phyloP scores from a whole-genome alignment of 2,113 vertebrate species.

The Bubo bubo region DNA sequence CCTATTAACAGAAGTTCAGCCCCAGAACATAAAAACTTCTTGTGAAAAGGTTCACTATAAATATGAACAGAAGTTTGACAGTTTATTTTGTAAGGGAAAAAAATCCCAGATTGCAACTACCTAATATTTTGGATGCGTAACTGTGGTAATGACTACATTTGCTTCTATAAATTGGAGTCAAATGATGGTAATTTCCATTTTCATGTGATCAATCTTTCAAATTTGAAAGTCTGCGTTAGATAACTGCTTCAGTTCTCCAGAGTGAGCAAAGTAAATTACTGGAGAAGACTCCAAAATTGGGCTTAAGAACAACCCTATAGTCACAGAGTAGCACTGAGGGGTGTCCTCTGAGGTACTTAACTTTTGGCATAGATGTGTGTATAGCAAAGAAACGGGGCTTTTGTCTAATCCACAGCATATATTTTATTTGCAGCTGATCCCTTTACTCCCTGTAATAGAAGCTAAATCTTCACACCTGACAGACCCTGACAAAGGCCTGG shows the following conservation, averaged over 20 bases:
- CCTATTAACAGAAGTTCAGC: background rate
- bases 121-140: background rate
- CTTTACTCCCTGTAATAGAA: constrained; percentile 51
- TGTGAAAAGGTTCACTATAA: background rate
- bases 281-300: background rate
- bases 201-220: background rate
- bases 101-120: background rate
- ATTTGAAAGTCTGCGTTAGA: background rate
- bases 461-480: constrained; percentile 64
- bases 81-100: background rate
- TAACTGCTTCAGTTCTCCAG: background rate
- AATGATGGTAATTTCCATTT: constrained; percentile 11
- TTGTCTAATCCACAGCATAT: constrained; percentile 34
- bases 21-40: background rate
- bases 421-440: constrained; percentile 60
- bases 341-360: background rate
- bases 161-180: background rate
- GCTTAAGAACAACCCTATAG: background rate
- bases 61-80: background rate
- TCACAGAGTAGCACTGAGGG: background rate
- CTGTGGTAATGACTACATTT: background rate
- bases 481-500: background rate
- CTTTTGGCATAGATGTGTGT: constrained; percentile 15
- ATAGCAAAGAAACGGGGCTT: constrained; percentile 15
- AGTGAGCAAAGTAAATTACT: background rate